Evolutionary conservation across 2,113 vertebrate species (phyloP), one percentile per base, ranked within the genome.

Genomic region (Chloroceryle aenea): DNA sequence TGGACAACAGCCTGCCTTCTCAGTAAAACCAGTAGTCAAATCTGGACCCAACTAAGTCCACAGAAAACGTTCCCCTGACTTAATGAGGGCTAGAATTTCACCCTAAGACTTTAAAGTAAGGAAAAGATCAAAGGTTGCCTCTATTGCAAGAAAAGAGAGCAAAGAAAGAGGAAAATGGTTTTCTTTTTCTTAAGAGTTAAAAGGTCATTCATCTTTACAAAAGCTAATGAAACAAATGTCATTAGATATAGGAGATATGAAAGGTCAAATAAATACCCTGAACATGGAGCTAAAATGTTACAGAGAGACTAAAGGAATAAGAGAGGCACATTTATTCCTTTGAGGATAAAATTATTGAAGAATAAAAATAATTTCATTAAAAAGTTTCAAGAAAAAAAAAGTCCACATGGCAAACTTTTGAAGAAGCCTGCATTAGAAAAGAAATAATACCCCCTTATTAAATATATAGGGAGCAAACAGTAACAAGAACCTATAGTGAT

Each of bases 231-330:
- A 96, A 96, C 64, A 96, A 97, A 97, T 97, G 95, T 89, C 93
- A 96, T 97, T 95, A 95, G 85, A 95, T 88, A 48, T 40, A 93
- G 64, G 68, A 94, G 91, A 94, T 93, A 96, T 77, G 58, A 97
- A 97, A 97, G 97, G 97, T 97, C 97, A 96, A 87, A 97, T 96
- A 97, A 95, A 96, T 96, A 97, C 76, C 86, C 84, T 94, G 97
- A 95, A 94, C 78, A 83, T 61, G 19, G 72, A 95, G 75, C 55
- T 93, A 92, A 97, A 97, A 97, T 96, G 87, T 94, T 97, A 96
- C 92, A 80, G 42, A 92, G 95, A 86, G 79, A 86, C 77, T 68
- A 88, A 94, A 90, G 74, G 50, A 87, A 95, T 59, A 79, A 15
- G 25, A 87, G 30, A 85, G 23, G 25, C 16, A 83, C 48, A 86